A percentile compares a stretch with the other conserved stretches of the same genome.
These are phyloP conservation scores for Allygus modestus DNA, from an alignment of 2,888 invertebrate species.

Conservation along the genomic window DNA sequence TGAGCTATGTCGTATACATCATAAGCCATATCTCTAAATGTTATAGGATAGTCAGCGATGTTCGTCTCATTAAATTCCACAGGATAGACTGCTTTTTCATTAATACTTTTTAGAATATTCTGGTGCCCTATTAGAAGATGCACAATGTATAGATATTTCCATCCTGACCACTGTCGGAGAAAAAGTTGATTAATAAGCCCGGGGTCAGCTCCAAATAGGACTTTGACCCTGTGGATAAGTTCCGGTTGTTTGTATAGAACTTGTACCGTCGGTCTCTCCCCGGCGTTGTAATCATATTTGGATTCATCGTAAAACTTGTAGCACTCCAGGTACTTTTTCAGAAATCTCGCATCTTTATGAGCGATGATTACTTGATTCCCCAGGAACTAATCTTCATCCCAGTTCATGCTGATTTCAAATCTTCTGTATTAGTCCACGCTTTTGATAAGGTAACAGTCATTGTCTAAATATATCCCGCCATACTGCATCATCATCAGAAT, in stretches of 20 bases:
- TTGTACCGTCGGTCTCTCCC: constrained; percentile 73
- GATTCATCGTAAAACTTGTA: constrained; percentile 69
- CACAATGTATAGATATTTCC: constrained; percentile 47
- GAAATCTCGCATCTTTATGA: too few relatives aligned
- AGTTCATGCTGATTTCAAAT: too few relatives aligned
- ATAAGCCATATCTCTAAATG: too few relatives aligned
- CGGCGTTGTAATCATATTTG: constrained; percentile 74
- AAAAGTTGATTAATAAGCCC: constrained; percentile 24
- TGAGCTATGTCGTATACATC: too few relatives aligned
- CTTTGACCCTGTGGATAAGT: constrained; percentile 73
- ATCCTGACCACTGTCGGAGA: constrained; percentile 53
- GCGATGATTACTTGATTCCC: too few relatives aligned
- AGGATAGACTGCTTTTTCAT: constrained; percentile 60
- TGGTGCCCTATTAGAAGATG: neutral
- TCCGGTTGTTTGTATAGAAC: constrained; percentile 72
- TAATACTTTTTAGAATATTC: neutral
- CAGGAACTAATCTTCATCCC: too few relatives aligned
- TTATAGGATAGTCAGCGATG: too few relatives aligned
- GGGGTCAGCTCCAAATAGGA: constrained; percentile 72
- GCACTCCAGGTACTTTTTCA: too few relatives aligned
- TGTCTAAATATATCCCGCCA: constrained; percentile 73
- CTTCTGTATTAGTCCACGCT: constrained; percentile 71
- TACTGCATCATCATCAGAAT: constrained; percentile 71
- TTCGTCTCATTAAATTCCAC: too few relatives aligned
- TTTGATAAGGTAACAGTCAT: constrained; percentile 68